Conservation (phyloP, 1,140 invertebrate genomes). For the Drosophila repleta region DNA sequence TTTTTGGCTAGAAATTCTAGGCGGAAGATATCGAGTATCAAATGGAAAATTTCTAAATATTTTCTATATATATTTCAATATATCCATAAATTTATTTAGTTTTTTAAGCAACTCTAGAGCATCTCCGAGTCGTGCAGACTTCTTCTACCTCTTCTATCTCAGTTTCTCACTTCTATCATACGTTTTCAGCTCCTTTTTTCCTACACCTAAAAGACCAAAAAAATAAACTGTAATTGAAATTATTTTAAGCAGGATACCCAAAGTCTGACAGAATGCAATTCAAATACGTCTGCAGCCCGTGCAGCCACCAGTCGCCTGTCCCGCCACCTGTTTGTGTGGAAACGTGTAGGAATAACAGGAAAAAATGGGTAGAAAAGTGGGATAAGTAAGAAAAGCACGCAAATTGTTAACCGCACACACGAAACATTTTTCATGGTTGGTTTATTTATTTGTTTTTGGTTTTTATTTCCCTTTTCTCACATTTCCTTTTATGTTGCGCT, state of each 20-base stretch:
- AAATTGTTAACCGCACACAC: constrained; percentile 51
- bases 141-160: background rate
- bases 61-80: background rate
- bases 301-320: too few relatives aligned
- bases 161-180: too few relatives aligned
- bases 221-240: constrained; percentile 37
- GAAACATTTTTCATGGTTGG: constrained; percentile 41
- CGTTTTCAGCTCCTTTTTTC: too few relatives aligned
- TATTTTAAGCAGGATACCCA: constrained; percentile 17
- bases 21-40: too few relatives aligned
- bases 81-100: background rate
- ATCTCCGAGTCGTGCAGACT: background rate
- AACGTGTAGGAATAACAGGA: constrained; percentile 3
- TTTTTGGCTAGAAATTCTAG: background rate
- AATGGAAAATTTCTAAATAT: background rate
- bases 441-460: constrained; percentile 46
- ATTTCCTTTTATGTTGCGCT: constrained; percentile 24
- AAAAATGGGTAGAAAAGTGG: constrained; percentile 2
- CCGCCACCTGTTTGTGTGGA: constrained; percentile 1
- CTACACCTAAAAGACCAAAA: background rate
- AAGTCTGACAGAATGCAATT: too few relatives aligned
- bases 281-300: too few relatives aligned
- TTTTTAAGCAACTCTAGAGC: background rate
- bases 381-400: constrained; percentile 40
- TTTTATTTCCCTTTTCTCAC: constrained; percentile 14